These are phyloP conservation scores for Calliphora vicina DNA, from an alignment of 1,140 invertebrate genomes.

Conservation along the genomic window DNA sequence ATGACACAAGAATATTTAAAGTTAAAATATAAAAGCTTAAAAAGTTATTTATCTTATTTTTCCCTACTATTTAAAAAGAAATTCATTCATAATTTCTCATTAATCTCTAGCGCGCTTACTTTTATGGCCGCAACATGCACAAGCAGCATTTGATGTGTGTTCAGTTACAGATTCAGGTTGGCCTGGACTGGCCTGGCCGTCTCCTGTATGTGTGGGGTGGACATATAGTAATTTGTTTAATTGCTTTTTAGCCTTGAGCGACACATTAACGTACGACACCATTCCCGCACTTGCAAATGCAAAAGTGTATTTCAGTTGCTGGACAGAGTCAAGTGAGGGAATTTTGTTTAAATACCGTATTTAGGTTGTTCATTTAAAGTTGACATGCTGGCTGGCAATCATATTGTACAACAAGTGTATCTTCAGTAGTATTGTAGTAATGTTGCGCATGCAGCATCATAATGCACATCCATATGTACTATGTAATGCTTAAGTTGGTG, in stretches of 20 bases:
- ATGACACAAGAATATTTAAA: background rate
- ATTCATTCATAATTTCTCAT: slow-evolving; percentile 6
- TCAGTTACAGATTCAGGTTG: background rate
- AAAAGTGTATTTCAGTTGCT: background rate
- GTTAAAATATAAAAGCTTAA: background rate
- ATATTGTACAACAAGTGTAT: background rate
- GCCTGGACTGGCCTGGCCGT: background rate
- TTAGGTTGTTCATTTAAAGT: background rate
- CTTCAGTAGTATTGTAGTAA: background rate
- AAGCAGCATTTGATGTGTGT: background rate
- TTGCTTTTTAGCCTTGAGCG: slow-evolving; percentile 56
- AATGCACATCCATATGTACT: background rate
- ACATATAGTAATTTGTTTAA: slow-evolving; percentile 56
- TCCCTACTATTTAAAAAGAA: background rate
- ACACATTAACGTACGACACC: slow-evolving; percentile 59
- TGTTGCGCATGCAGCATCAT: background rate
- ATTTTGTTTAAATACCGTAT: background rate
- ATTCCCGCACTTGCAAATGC: background rate
- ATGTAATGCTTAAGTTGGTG: slow-evolving; percentile 18
- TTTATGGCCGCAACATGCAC: background rate
- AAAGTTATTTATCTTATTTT: background rate
- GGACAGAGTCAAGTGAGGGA: background rate
- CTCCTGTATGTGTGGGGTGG: background rate
- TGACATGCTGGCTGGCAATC: background rate
- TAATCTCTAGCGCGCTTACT: background rate